Percentiles rank a stretch among this genome's conserved stretches.
phyloP scores from a whole-genome alignment of 1,140 invertebrate genomes.

The Psilanteris sp. region DNA sequence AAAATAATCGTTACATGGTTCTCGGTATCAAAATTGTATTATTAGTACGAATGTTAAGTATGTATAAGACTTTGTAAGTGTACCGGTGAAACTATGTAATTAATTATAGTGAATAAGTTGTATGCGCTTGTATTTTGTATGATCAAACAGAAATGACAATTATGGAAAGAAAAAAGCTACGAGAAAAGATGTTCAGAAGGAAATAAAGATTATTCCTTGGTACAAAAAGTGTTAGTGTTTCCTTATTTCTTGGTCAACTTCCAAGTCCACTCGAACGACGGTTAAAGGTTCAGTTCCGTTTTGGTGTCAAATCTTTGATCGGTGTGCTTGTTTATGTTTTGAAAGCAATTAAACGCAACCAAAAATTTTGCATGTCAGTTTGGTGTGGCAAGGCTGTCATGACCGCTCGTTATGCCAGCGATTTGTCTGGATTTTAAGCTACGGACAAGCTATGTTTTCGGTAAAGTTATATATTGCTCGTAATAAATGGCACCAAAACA shows the following conservation, averaged over 20 bases:
- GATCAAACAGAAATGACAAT: slow-evolving; percentile 65
- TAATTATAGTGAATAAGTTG: slow-evolving; percentile 73
- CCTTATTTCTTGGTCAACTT: slow-evolving; percentile 80
- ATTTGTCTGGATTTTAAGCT: slow-evolving; percentile 34
- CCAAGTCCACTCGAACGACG: slow-evolving; percentile 76
- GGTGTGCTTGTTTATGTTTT: slow-evolving; percentile 82
- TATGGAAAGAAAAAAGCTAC: neutral
- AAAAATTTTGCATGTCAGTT: slow-evolving; percentile 74
- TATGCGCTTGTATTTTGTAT: slow-evolving; percentile 79
- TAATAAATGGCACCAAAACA: slow-evolving; percentile 86
- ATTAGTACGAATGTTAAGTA: slow-evolving; percentile 28
- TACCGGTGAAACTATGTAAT: slow-evolving; percentile 49
- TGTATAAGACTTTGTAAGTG: slow-evolving; percentile 21
- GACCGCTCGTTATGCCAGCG: slow-evolving; percentile 71
- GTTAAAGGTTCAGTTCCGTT: slow-evolving; percentile 82
- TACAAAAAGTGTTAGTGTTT: slow-evolving; percentile 75
- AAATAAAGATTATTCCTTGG: slow-evolving; percentile 79
- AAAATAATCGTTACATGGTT: neutral
- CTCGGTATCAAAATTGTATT: slow-evolving; percentile 3
- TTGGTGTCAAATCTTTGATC: slow-evolving; percentile 82
- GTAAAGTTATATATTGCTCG: slow-evolving; percentile 58
- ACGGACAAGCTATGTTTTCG: slow-evolving; percentile 15
- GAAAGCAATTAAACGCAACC: slow-evolving; percentile 60
- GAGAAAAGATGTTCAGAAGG: slow-evolving; percentile 69
- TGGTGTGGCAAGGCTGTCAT: slow-evolving; percentile 82